phyloP scores from a whole-genome alignment of 2,113 vertebrate species.

The Nothobranchius furzeri region DNA sequence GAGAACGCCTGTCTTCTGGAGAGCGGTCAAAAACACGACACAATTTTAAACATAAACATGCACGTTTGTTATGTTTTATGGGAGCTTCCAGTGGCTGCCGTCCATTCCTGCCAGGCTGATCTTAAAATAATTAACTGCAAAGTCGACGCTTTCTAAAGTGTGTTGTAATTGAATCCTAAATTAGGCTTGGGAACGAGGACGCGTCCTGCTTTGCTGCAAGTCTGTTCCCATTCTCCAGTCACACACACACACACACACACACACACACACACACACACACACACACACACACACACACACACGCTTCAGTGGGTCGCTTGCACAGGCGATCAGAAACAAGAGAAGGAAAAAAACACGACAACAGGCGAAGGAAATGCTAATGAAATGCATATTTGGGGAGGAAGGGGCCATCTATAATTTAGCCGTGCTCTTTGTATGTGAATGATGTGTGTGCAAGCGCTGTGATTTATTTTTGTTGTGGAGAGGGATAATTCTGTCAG shows the following conservation, averaged over 20 bases:
- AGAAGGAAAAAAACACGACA: constrained; percentile 55
- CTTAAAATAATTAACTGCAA: constrained; percentile 85
- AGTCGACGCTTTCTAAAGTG: constrained; percentile 83
- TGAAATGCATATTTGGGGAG: constrained; percentile 81
- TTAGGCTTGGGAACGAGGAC: constrained; percentile 83
- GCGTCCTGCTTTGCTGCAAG: constrained; percentile 79
- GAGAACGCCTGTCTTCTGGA: constrained; percentile 55
- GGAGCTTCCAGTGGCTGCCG: constrained; percentile 71
- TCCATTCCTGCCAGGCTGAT: constrained; percentile 84
- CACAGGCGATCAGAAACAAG: constrained; percentile 38
- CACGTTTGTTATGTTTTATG: constrained; percentile 37
- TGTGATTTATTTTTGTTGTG: constrained; percentile 80
- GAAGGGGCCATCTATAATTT: constrained; percentile 82
- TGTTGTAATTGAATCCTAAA: constrained; percentile 86
- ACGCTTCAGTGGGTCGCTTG: constrained; percentile 25
- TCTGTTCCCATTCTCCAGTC: constrained; percentile 72
- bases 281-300: too few relatives aligned
- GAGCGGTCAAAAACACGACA: neutral
- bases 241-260: constrained; percentile 35
- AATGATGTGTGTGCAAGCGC: constrained; percentile 76
- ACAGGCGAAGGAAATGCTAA: constrained; percentile 78
- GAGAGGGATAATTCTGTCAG: constrained; percentile 80
- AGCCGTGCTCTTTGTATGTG: constrained; percentile 80
- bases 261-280: neutral
- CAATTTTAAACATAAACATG: constrained; percentile 7